Evolutionary conservation across 2,888 invertebrate species (phyloP).

Genomic region (Apotomis turbidana): DNA sequence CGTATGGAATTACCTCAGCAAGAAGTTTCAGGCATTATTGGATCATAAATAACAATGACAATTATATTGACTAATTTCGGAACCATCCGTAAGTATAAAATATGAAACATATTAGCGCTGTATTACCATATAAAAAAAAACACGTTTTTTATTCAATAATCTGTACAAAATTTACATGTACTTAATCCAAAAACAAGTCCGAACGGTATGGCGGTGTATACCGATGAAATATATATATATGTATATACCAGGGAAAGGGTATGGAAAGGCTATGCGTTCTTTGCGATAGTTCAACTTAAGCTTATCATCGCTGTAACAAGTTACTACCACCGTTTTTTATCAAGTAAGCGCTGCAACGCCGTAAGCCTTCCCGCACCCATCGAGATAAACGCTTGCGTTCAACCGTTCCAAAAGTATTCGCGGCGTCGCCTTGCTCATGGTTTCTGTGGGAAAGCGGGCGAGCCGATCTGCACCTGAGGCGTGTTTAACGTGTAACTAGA

Average conservation of each 20-base stretch:
- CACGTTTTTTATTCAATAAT: neutral
- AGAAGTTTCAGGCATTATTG: neutral
- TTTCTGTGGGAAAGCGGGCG: slow-evolving; percentile 64
- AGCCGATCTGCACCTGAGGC: slow-evolving; percentile 65
- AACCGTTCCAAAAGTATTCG: slow-evolving; percentile 11
- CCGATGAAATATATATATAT: slow-evolving; percentile 20
- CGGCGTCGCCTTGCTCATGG: slow-evolving; percentile 54
- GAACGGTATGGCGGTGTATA: neutral
- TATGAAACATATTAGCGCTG: neutral
- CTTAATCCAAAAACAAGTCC: slow-evolving; percentile 6
- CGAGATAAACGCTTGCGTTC: slow-evolving; percentile 12
- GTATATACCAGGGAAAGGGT: slow-evolving; percentile 13
- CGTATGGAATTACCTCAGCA: neutral
- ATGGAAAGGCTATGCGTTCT: slow-evolving; percentile 23
- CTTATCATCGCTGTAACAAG: slow-evolving; percentile 4
- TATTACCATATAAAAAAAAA: neutral
- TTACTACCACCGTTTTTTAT: slow-evolving; percentile 1
- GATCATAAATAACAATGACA: neutral
- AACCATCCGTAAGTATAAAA: neutral
- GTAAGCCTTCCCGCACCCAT: neutral
- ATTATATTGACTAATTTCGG: neutral
- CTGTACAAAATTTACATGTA: slow-evolving; percentile 31
- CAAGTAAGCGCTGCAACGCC: neutral
- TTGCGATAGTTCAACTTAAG: neutral
- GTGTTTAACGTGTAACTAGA: slow-evolving; percentile 70